Conservation (phyloP, 53 echinoderm and acorn worm genomes). For the Stichopus horrens region DNA sequence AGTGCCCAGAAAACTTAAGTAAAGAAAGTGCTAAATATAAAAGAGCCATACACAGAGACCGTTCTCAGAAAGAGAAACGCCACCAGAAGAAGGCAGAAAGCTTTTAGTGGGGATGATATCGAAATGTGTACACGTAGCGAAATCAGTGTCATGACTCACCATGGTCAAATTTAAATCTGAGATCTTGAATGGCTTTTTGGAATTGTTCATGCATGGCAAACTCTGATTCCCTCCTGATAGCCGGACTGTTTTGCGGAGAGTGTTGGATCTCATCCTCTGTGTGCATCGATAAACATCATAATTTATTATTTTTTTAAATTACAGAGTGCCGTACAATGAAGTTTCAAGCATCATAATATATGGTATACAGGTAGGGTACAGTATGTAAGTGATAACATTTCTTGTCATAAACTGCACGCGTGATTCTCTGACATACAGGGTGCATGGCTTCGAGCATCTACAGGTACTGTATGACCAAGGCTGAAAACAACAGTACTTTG, state of each 20-base stretch:
- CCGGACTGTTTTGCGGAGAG: constrained; percentile 10
- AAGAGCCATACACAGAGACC: background rate
- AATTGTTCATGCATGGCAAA: constrained; percentile 31
- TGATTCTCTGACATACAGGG: too few species aligned
- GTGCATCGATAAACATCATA: constrained; percentile 3
- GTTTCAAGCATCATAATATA: too few species aligned
- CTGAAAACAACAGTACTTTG: too few species aligned
- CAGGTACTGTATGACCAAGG: too few species aligned
- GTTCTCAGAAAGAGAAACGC: background rate
- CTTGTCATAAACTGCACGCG: too few species aligned
- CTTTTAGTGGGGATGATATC: too few species aligned
- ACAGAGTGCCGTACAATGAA: too few species aligned
- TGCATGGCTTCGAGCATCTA: too few species aligned
- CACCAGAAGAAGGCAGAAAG: background rate
- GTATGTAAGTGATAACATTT: too few species aligned
- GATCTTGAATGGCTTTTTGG: constrained; percentile 30
- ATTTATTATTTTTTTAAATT: too few species aligned
- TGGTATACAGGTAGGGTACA: too few species aligned
- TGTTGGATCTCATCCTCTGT: constrained; percentile 40
- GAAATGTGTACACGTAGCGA: too few species aligned
- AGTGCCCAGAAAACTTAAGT: background rate
- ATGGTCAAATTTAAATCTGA: constrained; percentile 19
- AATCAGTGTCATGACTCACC: constrained; percentile 11
- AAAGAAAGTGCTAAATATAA: background rate
- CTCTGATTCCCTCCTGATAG: background rate